Conservation (phyloP, 2,888 invertebrate genomes). For the Eueremaeus valkanovi region DNA sequence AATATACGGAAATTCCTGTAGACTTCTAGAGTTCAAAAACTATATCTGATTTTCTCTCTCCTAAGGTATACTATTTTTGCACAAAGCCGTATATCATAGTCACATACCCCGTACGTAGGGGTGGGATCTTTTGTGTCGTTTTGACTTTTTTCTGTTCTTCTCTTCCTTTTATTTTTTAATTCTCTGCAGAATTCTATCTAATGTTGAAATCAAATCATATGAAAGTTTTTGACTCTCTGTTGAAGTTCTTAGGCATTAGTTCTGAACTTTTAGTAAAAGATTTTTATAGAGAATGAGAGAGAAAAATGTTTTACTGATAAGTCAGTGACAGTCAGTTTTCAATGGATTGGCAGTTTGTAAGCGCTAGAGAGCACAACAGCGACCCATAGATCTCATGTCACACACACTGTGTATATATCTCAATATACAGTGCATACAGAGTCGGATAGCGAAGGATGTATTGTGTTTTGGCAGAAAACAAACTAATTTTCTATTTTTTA, state of each 20-base stretch:
- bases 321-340: neutral
- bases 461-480: constrained; percentile 29
- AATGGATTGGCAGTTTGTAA: constrained; percentile 1
- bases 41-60: too few relatives aligned
- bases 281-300: constrained; percentile 29
- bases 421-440: neutral
- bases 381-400: neutral
- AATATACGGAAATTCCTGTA: too few relatives aligned
- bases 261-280: too few relatives aligned
- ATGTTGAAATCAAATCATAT: neutral
- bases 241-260: too few relatives aligned
- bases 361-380: neutral
- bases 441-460: neutral
- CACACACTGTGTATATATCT: neutral
- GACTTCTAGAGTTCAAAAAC: too few relatives aligned
- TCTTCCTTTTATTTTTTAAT: neutral
- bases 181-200: neutral
- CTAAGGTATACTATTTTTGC: neutral
- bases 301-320: too few relatives aligned
- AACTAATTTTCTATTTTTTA: neutral
- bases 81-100: neutral
- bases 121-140: neutral
- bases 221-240: constrained; percentile 28
- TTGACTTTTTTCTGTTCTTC: neutral
- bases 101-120: neutral